Base-by-base conservation (phyloP, 1,140 invertebrate genomes). In the Lasaia peninsularis region DNA sequence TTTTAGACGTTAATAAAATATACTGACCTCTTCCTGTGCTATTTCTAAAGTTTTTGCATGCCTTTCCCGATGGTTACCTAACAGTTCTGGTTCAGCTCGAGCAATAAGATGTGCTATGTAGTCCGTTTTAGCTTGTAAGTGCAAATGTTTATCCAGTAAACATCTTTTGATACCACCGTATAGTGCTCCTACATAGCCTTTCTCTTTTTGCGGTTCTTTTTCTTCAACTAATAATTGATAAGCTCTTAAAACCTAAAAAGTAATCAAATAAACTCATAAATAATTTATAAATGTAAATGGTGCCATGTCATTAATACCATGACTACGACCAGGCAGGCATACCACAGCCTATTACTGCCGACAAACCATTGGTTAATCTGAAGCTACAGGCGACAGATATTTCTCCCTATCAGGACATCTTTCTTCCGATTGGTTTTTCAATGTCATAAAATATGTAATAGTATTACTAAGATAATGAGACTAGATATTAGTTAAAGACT, bases 41-140 rank as follows among this genome's bases (percentile, higher is more conserved):
- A 98, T 97, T 90, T 98, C 97, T 62, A 98, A 83, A 7, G 97
- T 98, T 89, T 98, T 98, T 0, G 97, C 97, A 88, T 98, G 97
- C 52, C 97, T 91, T 83, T 98, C 97, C 56, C 96, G 92, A 64
- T 94, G 91, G 66, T 93, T 94, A 65, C 95, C 95, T 64, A 96
- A 92, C 6, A 96, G 86, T 82, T 97, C 96, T n/a, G 96, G 96
- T 85, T 98, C 96, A 31, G 96, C 96, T 60, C 95, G 91, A 21
- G 93, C 93, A 68, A 98, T 96, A n/a, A 98, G 91, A 62, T 94
- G 93, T 62, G 93, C 93, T 65, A 98, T 95, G 78, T 96, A 97
- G 61, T 97, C 95, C 56, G 95, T 95, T 80, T 96, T 95, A 52
- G 94, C 93, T 79, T 94, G 92, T 60, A 98, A 90, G 86, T 98